phyloP scores from a whole-genome alignment of 2,888 invertebrate species.

The Ophonus ardosiacus region DNA sequence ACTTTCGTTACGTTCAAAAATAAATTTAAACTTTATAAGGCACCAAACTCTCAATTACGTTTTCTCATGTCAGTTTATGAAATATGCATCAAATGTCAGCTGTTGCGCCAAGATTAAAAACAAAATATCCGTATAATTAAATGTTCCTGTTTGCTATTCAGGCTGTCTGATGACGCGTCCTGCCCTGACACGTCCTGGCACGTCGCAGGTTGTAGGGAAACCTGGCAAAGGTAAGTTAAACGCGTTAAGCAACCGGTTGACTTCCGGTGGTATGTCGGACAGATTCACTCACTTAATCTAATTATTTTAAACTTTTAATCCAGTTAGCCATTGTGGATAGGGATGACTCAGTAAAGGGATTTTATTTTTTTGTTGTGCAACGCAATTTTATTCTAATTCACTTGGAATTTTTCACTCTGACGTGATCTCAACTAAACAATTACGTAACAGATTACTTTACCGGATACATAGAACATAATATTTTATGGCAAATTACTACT shows the following conservation, averaged over 20 bases:
- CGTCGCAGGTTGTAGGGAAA: slow-evolving; percentile 21
- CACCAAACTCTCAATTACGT: background rate
- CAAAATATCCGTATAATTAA: slow-evolving; percentile 42
- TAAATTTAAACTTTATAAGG: background rate
- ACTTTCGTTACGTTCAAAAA: background rate
- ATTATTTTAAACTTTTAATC: slow-evolving; percentile 48
- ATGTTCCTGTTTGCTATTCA: slow-evolving; percentile 32
- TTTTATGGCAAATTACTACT: too few species aligned
- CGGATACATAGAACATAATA: background rate
- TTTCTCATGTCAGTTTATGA: background rate
- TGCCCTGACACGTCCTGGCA: background rate
- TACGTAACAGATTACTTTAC: background rate
- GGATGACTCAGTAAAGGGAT: background rate
- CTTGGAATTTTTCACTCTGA: background rate
- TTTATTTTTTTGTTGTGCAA: background rate
- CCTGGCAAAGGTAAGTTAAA: slow-evolving; percentile 21
- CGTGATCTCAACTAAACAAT: background rate
- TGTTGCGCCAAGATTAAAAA: slow-evolving; percentile 41
- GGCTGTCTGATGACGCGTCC: slow-evolving; percentile 8
- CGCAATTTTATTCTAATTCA: background rate
- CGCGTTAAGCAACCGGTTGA: slow-evolving; percentile 30
- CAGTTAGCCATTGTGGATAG: background rate
- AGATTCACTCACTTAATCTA: slow-evolving; percentile 20
- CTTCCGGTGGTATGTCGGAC: slow-evolving; percentile 2
- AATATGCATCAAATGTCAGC: slow-evolving; percentile 36